Evolutionary conservation across 2,888 invertebrate species (phyloP), one percentile per base, ranked within the genome.

Genomic region (Osedax frankpressi): DNA sequence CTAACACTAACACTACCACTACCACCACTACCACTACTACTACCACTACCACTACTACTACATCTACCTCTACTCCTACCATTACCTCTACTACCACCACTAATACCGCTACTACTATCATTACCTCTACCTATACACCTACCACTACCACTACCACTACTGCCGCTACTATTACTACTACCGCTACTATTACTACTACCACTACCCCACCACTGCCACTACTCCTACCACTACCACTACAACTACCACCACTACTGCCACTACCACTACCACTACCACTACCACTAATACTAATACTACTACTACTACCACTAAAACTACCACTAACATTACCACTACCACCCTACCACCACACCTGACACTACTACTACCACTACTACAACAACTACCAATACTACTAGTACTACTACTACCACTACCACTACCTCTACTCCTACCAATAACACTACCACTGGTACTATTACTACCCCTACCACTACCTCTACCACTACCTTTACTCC

Each of bases 21-120:
- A 28, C 70, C n/a, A n/a, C 70, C 30, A 70, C 29, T 70, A 70
- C 70, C 30, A 70, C 70, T 70, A 70, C 70, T 70, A 70, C 70
- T 70, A 70, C 70, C 30, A 59, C 70, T 70, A 70, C 70, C 30
- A 1, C 70, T 70, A 44, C 44, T 70, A 0, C 70, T 70, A 70
- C 44, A 30, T 1, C 70, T 70, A 0, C 70, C 30, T 1, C 70
- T 70, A 1, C 44, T 70, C 1, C 70, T 70, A 1, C 70, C 30
- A 29, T 30, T 70, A 59, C 70, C 30, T 30, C 70, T 70, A 70
- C 44, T 44, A 70, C 44, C 30, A 44, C 70, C 30, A 70, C 70
- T 70, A 70, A 28, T 70, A 70, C 70, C 30, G 30, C 70, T 70
- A 70, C 70, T 70, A 70, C 28, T 70, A 28, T 28, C 28, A 70